These are phyloP conservation scores for Atrina japonica DNA, from an alignment of 2,888 invertebrate species.

Conservation along the genomic window DNA sequence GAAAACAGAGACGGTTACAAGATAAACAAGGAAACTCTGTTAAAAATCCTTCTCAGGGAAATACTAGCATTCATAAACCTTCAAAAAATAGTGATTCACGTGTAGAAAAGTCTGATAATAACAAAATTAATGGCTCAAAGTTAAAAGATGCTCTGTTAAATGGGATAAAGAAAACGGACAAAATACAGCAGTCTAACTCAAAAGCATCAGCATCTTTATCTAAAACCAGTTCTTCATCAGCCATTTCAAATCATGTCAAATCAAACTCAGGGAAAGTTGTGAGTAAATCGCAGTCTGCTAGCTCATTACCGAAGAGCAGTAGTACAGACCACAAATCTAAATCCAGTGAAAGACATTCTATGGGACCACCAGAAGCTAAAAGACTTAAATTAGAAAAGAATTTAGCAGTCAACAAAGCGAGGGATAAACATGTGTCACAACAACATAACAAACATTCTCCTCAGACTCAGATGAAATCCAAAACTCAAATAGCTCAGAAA, in stretches of 20 bases:
- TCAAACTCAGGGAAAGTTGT: slow-evolving; percentile 20
- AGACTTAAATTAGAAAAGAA: neutral
- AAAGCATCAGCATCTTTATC: neutral
- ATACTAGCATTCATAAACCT: neutral
- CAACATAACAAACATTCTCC: neutral
- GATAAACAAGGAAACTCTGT: slow-evolving; percentile 3
- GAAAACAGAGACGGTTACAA: slow-evolving; percentile 35
- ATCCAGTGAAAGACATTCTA: slow-evolving; percentile 14
- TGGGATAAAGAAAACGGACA: neutral
- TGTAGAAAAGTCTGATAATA: neutral
- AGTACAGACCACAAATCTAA: slow-evolving; percentile 15
- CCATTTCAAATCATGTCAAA: neutral
- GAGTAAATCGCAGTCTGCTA: slow-evolving; percentile 14
- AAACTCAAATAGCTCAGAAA: slow-evolving; percentile 1
- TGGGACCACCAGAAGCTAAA: neutral
- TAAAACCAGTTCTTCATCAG: neutral
- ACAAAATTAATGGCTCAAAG: slow-evolving; percentile 3
- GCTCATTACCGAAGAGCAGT: neutral
- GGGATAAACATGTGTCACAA: neutral
- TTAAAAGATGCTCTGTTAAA: slow-evolving; percentile 6
- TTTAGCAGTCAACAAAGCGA: neutral
- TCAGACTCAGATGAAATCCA: neutral
- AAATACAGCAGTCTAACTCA: neutral
- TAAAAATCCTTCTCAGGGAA: neutral
- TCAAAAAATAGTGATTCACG: neutral